Percentiles rank a stretch among this genome's conserved stretches.
phyloP scores from a whole-genome alignment of 1,140 invertebrate genomes.

The Battus philenor region DNA sequence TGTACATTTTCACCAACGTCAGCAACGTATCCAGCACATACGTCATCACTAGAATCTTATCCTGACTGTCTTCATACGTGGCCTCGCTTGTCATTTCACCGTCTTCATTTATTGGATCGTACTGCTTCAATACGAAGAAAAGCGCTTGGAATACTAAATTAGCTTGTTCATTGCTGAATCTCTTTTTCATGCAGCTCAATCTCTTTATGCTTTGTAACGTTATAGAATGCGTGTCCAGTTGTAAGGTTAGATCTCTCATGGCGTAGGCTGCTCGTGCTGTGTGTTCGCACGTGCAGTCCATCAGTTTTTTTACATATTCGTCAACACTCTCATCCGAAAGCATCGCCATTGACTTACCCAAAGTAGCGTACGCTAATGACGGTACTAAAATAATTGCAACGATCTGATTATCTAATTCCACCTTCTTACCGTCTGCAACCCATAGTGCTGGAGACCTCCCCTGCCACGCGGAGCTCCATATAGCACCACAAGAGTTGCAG shows the following conservation, averaged over 20 bases:
- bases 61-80: constrained; percentile 32
- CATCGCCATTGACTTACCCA: constrained; percentile 27
- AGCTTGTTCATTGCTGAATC: constrained; percentile 79
- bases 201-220: constrained; percentile 80
- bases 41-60: constrained; percentile 56
- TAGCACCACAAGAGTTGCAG: constrained; percentile 43
- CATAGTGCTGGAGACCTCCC: constrained; percentile 23
- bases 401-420: constrained; percentile 70
- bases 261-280: constrained; percentile 79
- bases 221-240: constrained; percentile 74
- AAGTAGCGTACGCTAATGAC: constrained; percentile 70
- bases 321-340: constrained; percentile 75
- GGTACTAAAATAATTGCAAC: constrained; percentile 80
- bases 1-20: constrained; percentile 80
- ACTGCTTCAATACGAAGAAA: constrained; percentile 81
- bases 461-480: constrained; percentile 42
- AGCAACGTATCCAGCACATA: constrained; percentile 79
- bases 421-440: constrained; percentile 23
- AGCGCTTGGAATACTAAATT: constrained; percentile 83
- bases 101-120: constrained; percentile 44
- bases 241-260: constrained; percentile 74
- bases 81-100: constrained; percentile 28
- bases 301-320: constrained; percentile 79
- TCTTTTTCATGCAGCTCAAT: constrained; percentile 73
- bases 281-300: constrained; percentile 78